phyloP scores from a whole-genome alignment of 2,888 invertebrate genomes.

The Phyllotreta striolata region DNA sequence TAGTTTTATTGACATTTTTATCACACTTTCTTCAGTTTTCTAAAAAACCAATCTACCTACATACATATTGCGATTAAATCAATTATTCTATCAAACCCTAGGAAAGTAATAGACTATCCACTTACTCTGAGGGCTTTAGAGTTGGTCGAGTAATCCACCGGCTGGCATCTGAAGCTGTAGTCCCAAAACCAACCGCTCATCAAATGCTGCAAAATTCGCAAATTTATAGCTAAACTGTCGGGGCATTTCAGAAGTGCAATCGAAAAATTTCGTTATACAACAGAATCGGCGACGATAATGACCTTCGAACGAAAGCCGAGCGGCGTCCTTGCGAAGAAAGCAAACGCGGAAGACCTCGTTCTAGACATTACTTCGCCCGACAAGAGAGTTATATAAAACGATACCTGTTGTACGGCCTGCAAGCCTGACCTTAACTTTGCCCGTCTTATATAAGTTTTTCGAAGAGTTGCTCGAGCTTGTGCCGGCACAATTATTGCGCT shows the following conservation, averaged over 20 bases:
- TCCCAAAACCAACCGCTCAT: slow-evolving; percentile 92
- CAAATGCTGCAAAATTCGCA: slow-evolving; percentile 72
- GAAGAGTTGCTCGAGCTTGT: background rate
- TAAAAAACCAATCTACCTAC: too few relatives aligned
- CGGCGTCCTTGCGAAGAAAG: slow-evolving; percentile 56
- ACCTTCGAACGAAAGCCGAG: slow-evolving; percentile 42
- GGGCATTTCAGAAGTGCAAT: too few relatives aligned
- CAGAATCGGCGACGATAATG: background rate
- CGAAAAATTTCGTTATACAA: too few relatives aligned
- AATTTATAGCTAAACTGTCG: too few relatives aligned
- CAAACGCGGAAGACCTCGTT: slow-evolving; percentile 42
- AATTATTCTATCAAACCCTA: too few relatives aligned
- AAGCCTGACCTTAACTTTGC: slow-evolving; percentile 38
- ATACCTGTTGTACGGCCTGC: slow-evolving; percentile 41
- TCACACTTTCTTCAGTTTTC: too few relatives aligned
- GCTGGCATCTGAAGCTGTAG: slow-evolving; percentile 92
- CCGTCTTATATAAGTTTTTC: slow-evolving; percentile 8
- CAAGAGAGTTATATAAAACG: slow-evolving; percentile 43
- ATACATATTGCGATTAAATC: too few relatives aligned
- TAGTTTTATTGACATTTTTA: too few relatives aligned
- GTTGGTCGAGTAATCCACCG: slow-evolving; percentile 90
- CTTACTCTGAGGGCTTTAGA: slow-evolving; percentile 86
- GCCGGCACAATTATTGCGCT: slow-evolving; percentile 15
- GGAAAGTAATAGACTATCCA: slow-evolving; percentile 36
- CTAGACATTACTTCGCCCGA: slow-evolving; percentile 10